Percentiles rank a stretch among this genome's conserved stretches.
Evolutionary conservation across 2,888 invertebrate genomes (phyloP).

Genomic region (Neoascia interrupta): DNA sequence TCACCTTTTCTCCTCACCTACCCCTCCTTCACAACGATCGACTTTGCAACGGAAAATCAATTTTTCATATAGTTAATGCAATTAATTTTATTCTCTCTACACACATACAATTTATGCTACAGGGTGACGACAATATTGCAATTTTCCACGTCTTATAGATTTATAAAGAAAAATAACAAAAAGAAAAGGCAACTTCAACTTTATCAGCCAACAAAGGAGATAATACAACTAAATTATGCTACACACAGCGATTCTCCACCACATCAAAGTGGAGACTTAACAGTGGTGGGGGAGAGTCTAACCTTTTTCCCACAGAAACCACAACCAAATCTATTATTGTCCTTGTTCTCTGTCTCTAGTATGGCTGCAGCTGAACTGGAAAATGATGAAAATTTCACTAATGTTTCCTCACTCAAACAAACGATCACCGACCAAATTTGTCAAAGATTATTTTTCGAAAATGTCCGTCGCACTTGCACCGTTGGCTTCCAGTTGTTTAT

Average conservation of each 20-base stretch:
- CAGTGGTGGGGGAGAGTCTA: slow-evolving; percentile 20
- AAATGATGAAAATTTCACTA: slow-evolving; percentile 41
- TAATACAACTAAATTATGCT: slow-evolving; percentile 30
- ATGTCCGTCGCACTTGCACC: slow-evolving; percentile 65
- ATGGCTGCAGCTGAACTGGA: slow-evolving; percentile 11
- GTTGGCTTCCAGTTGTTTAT: slow-evolving; percentile 44
- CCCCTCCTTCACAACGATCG: slow-evolving; percentile 2
- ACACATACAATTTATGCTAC: slow-evolving; percentile 1
- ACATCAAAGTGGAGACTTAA: slow-evolving; percentile 51
- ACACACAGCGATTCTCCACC: slow-evolving; percentile 58
- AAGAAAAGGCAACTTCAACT: background rate
- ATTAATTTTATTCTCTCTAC: slow-evolving; percentile 14
- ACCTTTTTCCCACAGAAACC: slow-evolving; percentile 23
- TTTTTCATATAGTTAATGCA: slow-evolving; percentile 33
- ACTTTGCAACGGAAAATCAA: slow-evolving; percentile 60
- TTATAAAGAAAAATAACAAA: background rate
- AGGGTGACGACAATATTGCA: slow-evolving; percentile 42
- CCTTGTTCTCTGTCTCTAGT: slow-evolving; percentile 26
- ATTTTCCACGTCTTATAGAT: slow-evolving; percentile 7
- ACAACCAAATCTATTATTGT: slow-evolving; percentile 24
- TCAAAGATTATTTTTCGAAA: slow-evolving; percentile 56
- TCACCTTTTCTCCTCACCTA: slow-evolving; percentile 9
- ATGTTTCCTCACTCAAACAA: slow-evolving; percentile 18
- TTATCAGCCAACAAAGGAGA: slow-evolving; percentile 8
- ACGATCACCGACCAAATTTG: slow-evolving; percentile 45